Evolutionary conservation across 2,797 vertebrate species (phyloP).

Genomic region (Ambastaia sidthimunki): DNA sequence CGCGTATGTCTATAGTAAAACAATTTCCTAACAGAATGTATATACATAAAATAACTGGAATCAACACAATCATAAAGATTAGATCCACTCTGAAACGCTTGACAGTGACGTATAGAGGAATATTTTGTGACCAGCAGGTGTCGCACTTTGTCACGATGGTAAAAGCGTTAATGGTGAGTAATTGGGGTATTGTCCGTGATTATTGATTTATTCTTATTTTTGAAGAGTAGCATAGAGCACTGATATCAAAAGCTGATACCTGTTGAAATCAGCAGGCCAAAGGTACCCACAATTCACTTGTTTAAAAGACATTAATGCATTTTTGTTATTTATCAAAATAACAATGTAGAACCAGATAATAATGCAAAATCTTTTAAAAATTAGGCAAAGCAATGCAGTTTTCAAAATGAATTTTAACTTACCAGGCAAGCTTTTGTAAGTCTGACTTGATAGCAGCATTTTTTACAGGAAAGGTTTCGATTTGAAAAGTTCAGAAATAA

Average conservation of each 20-base stretch:
- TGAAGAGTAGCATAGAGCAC: conserved; percentile 6
- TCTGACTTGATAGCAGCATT: neutral
- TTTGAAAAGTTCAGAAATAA: neutral
- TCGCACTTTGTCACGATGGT: conserved; percentile 73
- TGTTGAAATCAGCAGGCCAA: conserved; percentile 18
- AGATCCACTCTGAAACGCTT: conserved; percentile 35
- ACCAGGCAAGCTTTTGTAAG: neutral
- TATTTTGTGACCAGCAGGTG: conserved; percentile 74
- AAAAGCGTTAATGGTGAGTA: conserved; percentile 54
- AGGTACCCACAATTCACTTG: neutral
- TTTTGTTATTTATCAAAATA: neutral
- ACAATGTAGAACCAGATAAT: neutral
- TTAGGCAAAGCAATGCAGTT: neutral
- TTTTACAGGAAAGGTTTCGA: neutral
- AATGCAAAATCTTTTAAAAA: neutral
- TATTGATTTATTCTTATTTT: conserved; percentile 41
- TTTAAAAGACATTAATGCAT: neutral
- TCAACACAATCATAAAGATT: conserved; percentile 15
- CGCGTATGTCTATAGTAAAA: conserved; percentile 63
- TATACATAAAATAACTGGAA: conserved; percentile 25
- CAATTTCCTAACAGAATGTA: conserved; percentile 11
- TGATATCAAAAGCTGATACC: conserved; percentile 34
- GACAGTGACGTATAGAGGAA: conserved; percentile 40
- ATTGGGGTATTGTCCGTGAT: conserved; percentile 55
- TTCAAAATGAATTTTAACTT: neutral